Evolutionary conservation across 2,113 vertebrate genomes (phyloP), one percentile per base, ranked within the genome.

Genomic region (Psophia crepitans): DNA sequence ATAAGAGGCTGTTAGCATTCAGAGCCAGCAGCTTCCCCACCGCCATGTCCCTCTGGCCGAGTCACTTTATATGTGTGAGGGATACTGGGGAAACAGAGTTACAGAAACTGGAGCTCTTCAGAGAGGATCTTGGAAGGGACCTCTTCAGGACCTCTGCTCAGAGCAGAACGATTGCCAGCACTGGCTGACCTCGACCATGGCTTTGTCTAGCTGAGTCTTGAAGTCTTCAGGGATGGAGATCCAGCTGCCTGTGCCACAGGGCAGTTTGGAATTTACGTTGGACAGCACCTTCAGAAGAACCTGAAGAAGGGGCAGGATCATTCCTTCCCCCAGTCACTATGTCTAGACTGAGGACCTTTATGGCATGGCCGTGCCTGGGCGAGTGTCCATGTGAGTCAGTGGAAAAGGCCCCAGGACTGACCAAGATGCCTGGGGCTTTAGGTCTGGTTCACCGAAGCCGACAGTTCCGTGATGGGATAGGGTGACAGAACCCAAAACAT

Each of bases 1-100:
- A 8, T 68, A 84, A 53, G 82, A 61, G 82, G 63, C 77, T 86
- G 44, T 90, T 95, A 91, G 79, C 65, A 73, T 88, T 83, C 91
- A 75, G 84, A 64, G 71, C 78, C 70, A 96, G 12, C 41, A 75
- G 90, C 69, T 84, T 82, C 89, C 68, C 28, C 49, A 5, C 30
- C 33, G 6, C n/a, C 13, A 0, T 3, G 9, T 74, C 46, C 7
- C n/a, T 63, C 35, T 61, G 74, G 14, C 64, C 82, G 41, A 51
- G 61, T 14, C 53, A 4, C 46, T 86, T 80, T 9, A 3, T 32
- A 1, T 41, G 14, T 57, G 3, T 32, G 46, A 58, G 13, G 17
- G 27, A 63, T 44, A 23, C 14, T 41, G n/a, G 53, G n/a, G 74
- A 80, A 69, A 46, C 43, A 69, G 65, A 56, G 12, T 57, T 30